Base-by-base conservation (phyloP, 2,888 invertebrate species). In the Chrysolina haemoptera region DNA sequence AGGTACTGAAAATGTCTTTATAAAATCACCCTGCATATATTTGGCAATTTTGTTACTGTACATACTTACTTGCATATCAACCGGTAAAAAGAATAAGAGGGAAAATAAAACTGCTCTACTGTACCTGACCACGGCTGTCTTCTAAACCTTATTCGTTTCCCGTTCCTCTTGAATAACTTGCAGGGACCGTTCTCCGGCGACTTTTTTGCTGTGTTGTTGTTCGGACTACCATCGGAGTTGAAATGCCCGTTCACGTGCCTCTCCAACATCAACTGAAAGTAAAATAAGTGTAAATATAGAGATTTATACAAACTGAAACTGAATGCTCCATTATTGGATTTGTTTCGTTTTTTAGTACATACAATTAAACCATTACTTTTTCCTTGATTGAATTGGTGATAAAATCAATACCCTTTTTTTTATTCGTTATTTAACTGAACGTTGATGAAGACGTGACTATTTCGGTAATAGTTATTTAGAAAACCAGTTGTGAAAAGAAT, bases 191-290 rank as follows among this genome's bases (percentile, higher is more conserved):
- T 94, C 82, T 95, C 94, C 27, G 94, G 90, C 65, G 94, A 91
- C 84, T 95, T 94, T 88, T 93, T 94, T 70, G 90, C 87, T 80
- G 90, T 90, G 79, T 90, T 90, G 77, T 91, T 92, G 77, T 91
- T 92, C 71, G 91, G 89, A 62, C 90, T 90, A 35, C 89, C 88
- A 84, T 93, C 93, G 81, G 91, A 90, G 84, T 90, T 92, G 89
- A 98, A 98, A 88, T 98, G 98, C 83, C 94, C 93, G 89, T 98
- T 97, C 68, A 98, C 97, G 86, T 98, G 98, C 82, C 97, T 92
- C 88, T 98, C 96, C 82, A 98, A 89, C 75, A 96, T 93, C 75
- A 91, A 91, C 95, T 95, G 90, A 46, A 91, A 91, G 46, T 18
- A 27, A 41, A 64, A 55, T 22, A 40, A 27, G 14, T 18, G 12